Evolutionary conservation across 2,888 invertebrate species (phyloP).

Genomic region (Pseudanteris insignis): DNA sequence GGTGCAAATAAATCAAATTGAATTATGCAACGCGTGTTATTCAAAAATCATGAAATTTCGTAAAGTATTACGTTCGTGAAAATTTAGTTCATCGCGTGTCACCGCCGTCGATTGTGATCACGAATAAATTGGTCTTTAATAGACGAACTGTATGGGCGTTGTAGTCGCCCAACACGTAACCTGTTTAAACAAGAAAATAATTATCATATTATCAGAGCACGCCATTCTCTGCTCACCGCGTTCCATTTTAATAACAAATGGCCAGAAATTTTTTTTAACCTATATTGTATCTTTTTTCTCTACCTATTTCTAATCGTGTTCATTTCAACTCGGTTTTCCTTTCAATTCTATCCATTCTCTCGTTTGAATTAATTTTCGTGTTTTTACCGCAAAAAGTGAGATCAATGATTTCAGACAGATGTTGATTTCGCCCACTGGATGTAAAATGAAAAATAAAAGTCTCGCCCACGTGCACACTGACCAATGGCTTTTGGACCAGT

Average conservation of each 20-base stretch:
- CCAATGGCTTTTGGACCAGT: slow-evolving; percentile 40
- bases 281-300: no score
- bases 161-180: slow-evolving; percentile 26
- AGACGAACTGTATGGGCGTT: slow-evolving; percentile 37
- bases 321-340: no score
- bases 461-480: slow-evolving; percentile 37
- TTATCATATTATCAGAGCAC: slow-evolving; percentile 47
- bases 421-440: slow-evolving; percentile 22
- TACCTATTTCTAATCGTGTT: no score
- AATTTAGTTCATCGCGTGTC: no score
- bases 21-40: no score
- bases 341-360: no score
- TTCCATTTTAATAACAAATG: slow-evolving; percentile 29
- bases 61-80: no score
- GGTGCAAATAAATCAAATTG: no score
- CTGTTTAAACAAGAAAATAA: slow-evolving; percentile 37
- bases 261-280: no score
- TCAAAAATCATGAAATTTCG: slow-evolving; percentile 1
- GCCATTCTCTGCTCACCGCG: slow-evolving; percentile 47
- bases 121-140: slow-evolving; percentile 9
- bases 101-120: no score
- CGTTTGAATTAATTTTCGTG: neutral
- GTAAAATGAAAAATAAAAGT: slow-evolving; percentile 28
- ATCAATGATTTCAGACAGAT: slow-evolving; percentile 3
- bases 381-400: neutral